Evolutionary conservation across 2,888 invertebrate genomes (phyloP).

Genomic region (Cecidostiba fungosa): DNA sequence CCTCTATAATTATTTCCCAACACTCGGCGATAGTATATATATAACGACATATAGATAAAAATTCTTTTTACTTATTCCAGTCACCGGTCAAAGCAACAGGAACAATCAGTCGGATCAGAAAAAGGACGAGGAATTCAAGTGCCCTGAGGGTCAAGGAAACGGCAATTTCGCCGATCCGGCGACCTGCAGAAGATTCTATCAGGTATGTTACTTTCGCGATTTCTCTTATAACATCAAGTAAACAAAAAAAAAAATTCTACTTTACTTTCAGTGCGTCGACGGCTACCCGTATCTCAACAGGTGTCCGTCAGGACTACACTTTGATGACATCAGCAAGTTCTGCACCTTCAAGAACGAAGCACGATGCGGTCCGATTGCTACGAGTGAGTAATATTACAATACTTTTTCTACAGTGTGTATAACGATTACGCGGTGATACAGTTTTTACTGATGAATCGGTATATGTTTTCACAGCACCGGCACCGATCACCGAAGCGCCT

Average conservation of each 20-base stretch:
- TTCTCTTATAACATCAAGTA: too few relatives aligned
- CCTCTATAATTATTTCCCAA: constrained; percentile 3
- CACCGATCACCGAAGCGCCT: constrained; percentile 91
- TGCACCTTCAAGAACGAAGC: constrained; percentile 96
- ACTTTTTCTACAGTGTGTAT: neutral
- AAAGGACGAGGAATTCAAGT: constrained; percentile 86
- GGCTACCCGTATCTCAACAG: constrained; percentile 93
- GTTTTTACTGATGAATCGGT: too few relatives aligned
- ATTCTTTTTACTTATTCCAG: constrained; percentile 36
- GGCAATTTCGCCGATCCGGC: constrained; percentile 95
- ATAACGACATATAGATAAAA: too few relatives aligned
- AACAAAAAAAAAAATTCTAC: constrained; percentile 6
- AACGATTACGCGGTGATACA: neutral
- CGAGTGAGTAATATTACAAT: constrained; percentile 85
- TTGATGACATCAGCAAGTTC: constrained; percentile 93
- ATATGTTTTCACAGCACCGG: constrained; percentile 71
- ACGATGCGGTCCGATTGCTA: constrained; percentile 92
- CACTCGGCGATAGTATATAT: neutral
- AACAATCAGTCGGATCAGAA: constrained; percentile 70
- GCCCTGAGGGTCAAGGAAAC: constrained; percentile 92
- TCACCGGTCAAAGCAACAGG: constrained; percentile 46
- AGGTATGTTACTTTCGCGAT: constrained; percentile 82
- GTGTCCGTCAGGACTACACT: constrained; percentile 94
- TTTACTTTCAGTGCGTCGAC: constrained; percentile 91
- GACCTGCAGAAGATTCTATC: constrained; percentile 93